Base-by-base conservation (phyloP, 2,113 vertebrate species). In the Chamaea fasciata region DNA sequence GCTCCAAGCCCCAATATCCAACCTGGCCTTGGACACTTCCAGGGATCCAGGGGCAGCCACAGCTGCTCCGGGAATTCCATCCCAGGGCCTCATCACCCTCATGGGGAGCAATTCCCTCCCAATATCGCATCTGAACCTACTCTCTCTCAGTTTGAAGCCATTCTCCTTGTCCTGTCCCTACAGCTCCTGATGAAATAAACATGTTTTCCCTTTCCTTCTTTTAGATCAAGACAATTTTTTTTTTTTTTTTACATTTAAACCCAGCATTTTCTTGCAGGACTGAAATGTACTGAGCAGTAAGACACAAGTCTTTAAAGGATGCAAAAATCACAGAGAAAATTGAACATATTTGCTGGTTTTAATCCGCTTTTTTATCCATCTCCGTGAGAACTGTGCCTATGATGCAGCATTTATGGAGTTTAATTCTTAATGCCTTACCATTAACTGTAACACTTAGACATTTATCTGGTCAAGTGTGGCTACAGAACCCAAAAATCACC, bases 1-100 rank as follows among this genome's bases (percentile, higher is more conserved):
- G 33, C 33, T 44, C 62, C 59, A 9, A 30, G 1, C 16, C 26
- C 31, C 7, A 22, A 0, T 10, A 2, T 39, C 68, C 62, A 68
- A 0, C 52, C 62, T 44, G 62, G 30, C 35, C 31, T 52, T 7
- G 46, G 52, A 0, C 62, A 76, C 3, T 57, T 0, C 35, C 71
- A 76, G 42, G 42, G 60, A 65, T 42, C 18, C 69, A 64, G 53
- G 44, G 42, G 1, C 64, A 69, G 50, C 26, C 77, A 5, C 52
- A 67, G 5, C 14, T 55, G 0, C 49, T 27, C 68, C 64, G 46
- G 65, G 15, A 8, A 55, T 0, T 7, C n/a, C 8, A 6, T 33
- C 1, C 39, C 49, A 63, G 22, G 4, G 1, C 6, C 35, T 46
- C 11, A 5, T 13, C 39, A 33, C 22, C 39, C 39, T 37, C 81